A percentile compares a stretch with the other conserved stretches of the same genome.
phyloP scores from a whole-genome alignment of 2,797 vertebrate genomes.

The Sebastolobus alascanus region DNA sequence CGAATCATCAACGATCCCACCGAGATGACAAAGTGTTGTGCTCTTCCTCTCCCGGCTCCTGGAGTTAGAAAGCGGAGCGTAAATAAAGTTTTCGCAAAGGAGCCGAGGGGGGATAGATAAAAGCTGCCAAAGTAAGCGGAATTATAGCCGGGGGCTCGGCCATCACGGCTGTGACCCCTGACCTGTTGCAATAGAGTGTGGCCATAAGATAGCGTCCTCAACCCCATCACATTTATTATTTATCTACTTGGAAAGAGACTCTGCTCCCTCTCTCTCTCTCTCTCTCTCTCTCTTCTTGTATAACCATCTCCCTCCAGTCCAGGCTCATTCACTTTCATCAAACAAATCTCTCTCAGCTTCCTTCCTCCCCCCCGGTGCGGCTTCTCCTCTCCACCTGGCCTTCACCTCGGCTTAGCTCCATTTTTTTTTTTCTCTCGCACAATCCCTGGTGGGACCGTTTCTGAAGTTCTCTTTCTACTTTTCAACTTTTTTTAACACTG shows the following conservation, averaged over 20 bases:
- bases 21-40: slow-evolving; percentile 59
- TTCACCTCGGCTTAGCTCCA: slow-evolving; percentile 28
- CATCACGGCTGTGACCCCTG: slow-evolving; percentile 62
- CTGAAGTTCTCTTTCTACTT: slow-evolving; percentile 24
- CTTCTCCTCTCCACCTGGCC: slow-evolving; percentile 25
- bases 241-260: slow-evolving; percentile 64
- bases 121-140: slow-evolving; percentile 62
- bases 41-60: slow-evolving; percentile 45
- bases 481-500: slow-evolving; percentile 33
- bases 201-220: slow-evolving; percentile 53
- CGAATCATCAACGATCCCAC: slow-evolving; percentile 64
- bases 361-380: background rate
- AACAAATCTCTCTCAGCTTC: slow-evolving; percentile 44
- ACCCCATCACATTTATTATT: slow-evolving; percentile 75
- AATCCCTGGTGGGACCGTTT: slow-evolving; percentile 24
- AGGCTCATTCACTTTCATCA: slow-evolving; percentile 65
- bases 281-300: slow-evolving; percentile 33
- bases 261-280: slow-evolving; percentile 24
- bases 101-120: slow-evolving; percentile 53
- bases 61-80: slow-evolving; percentile 31
- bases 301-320: slow-evolving; percentile 41
- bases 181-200: slow-evolving; percentile 68
- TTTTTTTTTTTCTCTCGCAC: background rate
- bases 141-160: slow-evolving; percentile 48
- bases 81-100: slow-evolving; percentile 61